Conservation (phyloP, 2,113 vertebrate species). For the human (Homo sapiens) region GRCh38 chr2:115036501-115037000, state of each 20-base stretch:
- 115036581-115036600: neutral
- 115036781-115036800: neutral
- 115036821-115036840: neutral
- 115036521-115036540: neutral
- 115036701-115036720: neutral
- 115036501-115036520: neutral
- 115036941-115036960: neutral
- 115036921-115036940: neutral
- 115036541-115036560: neutral
- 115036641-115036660: neutral
- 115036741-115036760: neutral
- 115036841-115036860: neutral
- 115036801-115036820: neutral
- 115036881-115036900: neutral
- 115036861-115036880: constrained; percentile 11
- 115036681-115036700: neutral
- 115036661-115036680: neutral
- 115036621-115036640: neutral
- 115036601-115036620: neutral
- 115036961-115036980: neutral
- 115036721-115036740: neutral
- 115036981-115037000: neutral
- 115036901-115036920: neutral
- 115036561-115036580: neutral
- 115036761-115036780: neutral